Percentiles rank a stretch among this genome's conserved stretches.
Evolutionary conservation across 2,113 vertebrate genomes (phyloP).

Genomic region (Athene noctua): DNA sequence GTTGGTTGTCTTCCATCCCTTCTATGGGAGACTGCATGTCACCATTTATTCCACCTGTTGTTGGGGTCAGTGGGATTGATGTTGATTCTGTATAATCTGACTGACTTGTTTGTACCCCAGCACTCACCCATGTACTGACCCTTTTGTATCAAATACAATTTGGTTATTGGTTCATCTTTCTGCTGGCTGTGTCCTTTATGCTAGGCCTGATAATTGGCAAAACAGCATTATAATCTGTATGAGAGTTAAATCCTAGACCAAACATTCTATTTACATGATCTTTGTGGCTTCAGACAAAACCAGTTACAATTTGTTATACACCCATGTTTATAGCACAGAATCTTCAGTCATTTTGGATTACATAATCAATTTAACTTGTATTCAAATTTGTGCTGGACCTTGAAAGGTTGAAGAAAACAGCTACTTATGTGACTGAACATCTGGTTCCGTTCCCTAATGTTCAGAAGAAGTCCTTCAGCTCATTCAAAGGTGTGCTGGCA

Average conservation of each 20-base stretch:
- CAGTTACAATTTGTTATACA: neutral
- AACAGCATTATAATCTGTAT: neutral
- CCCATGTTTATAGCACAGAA: neutral
- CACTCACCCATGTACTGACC: too few relatives aligned
- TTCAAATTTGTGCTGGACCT: neutral
- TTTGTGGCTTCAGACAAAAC: neutral
- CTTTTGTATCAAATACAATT: too few relatives aligned
- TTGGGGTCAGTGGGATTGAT: too few relatives aligned
- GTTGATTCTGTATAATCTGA: too few relatives aligned
- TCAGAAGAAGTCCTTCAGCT: neutral
- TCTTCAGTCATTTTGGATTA: neutral
- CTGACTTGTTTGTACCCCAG: too few relatives aligned
- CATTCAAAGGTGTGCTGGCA: neutral
- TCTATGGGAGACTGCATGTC: too few relatives aligned
- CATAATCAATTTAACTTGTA: neutral
- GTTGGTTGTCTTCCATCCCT: too few relatives aligned
- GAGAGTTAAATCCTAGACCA: neutral
- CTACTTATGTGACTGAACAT: neutral
- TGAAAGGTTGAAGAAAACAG: neutral
- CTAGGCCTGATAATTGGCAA: too few relatives aligned
- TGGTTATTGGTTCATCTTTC: too few relatives aligned
- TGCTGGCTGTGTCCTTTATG: too few relatives aligned
- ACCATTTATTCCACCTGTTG: too few relatives aligned
- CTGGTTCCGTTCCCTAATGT: neutral
- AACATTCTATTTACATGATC: neutral